Percentiles rank a stretch among this genome's conserved stretches.
Evolutionary conservation across 92 coral and sea anemone genomes (phyloP).

Genomic region (Micromussa lordhowensis): DNA sequence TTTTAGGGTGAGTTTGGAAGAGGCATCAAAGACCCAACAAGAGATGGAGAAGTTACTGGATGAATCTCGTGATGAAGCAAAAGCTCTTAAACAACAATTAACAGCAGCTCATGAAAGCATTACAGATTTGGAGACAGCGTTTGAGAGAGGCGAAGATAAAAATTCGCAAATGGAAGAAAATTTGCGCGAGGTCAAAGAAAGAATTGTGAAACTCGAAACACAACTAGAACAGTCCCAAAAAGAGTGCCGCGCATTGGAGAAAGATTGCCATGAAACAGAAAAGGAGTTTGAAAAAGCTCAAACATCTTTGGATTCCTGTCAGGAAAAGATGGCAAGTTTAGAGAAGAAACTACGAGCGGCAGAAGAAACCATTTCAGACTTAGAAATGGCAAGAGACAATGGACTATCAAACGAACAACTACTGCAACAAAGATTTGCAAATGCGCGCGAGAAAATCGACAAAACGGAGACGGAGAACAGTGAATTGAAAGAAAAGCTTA

Average conservation of each 20-base stretch:
- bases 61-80: constrained; percentile 48
- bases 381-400: constrained; percentile 69
- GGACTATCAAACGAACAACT: constrained; percentile 73
- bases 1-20: constrained; percentile 40
- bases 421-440: constrained; percentile 70
- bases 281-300: constrained; percentile 40
- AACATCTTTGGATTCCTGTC: constrained; percentile 34
- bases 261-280: constrained; percentile 58
- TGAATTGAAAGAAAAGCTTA: constrained; percentile 61
- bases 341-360: constrained; percentile 63
- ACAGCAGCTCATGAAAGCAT: constrained; percentile 73
- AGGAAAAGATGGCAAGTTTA: constrained; percentile 57
- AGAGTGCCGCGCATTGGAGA: constrained; percentile 52
- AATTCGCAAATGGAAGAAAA: constrained; percentile 49
- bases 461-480: constrained; percentile 63
- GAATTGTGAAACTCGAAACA: constrained; percentile 47
- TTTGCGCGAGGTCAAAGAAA: constrained; percentile 63
- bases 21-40: constrained; percentile 50
- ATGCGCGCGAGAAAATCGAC: constrained; percentile 66
- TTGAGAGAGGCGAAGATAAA: constrained; percentile 72
- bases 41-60: constrained; percentile 59
- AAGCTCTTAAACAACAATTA: constrained; percentile 55
- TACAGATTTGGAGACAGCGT: constrained; percentile 71
- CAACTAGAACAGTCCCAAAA: constrained; percentile 50
- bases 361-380: constrained; percentile 54